Evolutionary conservation across 1,140 invertebrate genomes (phyloP).

Genomic region (Drosophila takahashii): DNA sequence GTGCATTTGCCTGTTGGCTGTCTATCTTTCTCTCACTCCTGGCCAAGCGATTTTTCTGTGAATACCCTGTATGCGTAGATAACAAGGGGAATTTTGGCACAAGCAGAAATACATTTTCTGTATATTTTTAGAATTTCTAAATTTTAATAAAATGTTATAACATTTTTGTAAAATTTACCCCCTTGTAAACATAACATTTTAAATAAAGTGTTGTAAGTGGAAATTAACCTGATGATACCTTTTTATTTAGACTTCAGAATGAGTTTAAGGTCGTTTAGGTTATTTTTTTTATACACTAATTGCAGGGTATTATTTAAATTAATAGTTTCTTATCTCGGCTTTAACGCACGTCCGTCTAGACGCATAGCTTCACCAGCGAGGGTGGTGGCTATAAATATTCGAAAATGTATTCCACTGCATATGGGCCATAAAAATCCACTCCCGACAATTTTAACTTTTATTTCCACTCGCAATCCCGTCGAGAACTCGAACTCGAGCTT

Average conservation of each 20-base stretch:
- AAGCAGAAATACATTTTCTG: too few relatives aligned
- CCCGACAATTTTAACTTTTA: slow-evolving; percentile 19
- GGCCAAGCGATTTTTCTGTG: slow-evolving; percentile 32
- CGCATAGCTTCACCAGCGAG: slow-evolving; percentile 9
- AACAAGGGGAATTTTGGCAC: background rate
- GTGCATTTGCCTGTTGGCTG: slow-evolving; percentile 69
- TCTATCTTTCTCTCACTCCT: slow-evolving; percentile 49
- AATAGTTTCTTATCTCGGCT: background rate
- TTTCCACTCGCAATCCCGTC: slow-evolving; percentile 8
- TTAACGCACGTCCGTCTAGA: slow-evolving; percentile 33
- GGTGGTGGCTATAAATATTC: slow-evolving; percentile 63
- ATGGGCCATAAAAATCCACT: slow-evolving; percentile 60
- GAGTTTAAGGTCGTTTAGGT: background rate
- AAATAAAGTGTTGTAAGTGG: too few relatives aligned
- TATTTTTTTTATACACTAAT: background rate
- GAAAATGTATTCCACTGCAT: slow-evolving; percentile 67
- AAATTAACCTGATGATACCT: too few relatives aligned
- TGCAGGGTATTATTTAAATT: background rate
- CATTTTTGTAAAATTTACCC: too few relatives aligned
- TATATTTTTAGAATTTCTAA: too few relatives aligned
- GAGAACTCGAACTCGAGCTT: slow-evolving; percentile 13
- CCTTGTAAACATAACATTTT: too few relatives aligned
- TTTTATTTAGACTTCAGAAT: background rate
- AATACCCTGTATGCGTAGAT: background rate
- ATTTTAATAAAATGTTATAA: too few relatives aligned